Base-by-base conservation (phyloP, 1,140 invertebrate genomes). In the Papilio machaon region DNA sequence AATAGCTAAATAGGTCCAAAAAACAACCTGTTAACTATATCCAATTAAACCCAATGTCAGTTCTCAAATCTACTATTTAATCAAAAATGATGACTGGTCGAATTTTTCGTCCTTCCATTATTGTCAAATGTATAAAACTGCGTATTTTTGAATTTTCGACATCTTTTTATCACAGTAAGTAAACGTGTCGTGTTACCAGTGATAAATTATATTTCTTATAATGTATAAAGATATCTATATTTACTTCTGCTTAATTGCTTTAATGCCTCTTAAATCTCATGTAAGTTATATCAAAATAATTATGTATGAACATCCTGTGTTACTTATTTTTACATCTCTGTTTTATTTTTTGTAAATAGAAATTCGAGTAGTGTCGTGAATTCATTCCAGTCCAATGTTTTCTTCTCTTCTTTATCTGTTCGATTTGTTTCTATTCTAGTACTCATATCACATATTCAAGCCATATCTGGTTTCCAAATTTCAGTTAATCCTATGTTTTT, bases 51-150 rank as follows among this genome's bases (percentile, higher is more conserved):
- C 8, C 46, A 76, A 76, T 76, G 74, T 78, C 76, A 80, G 52
- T 73, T 77, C 19, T 49, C 54, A 77, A 82, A 80, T 54, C 64
- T 77, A 19, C 60, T 70, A 11, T 58, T 49, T 80, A 80, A 80
- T 73, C 75, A 82, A 35, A 49, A 46, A 47, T 52, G 80, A 82
- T 76, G 43, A 82, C 79, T 58, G 54, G 23, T 52, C 2, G 47
- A 49, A 30, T n/a, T 10, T 76, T 49, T 49, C 46, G 6, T 47
- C 17, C 43, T 52, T 52, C 47, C 47, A 76, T 52, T 76, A 10
- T 47, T 76, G 74, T 76, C 23, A 76, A 10, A 54, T 30, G 74
- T 15, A 76, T 30, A 70, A 70, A 70, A 70, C 15, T 17, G 15
- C 8, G 64, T 15, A 30, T 0, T 15, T 35, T 70, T 15, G 64